Conservation (phyloP, 2,113 vertebrate species). For the Austrofundulus limnaeus region DNA sequence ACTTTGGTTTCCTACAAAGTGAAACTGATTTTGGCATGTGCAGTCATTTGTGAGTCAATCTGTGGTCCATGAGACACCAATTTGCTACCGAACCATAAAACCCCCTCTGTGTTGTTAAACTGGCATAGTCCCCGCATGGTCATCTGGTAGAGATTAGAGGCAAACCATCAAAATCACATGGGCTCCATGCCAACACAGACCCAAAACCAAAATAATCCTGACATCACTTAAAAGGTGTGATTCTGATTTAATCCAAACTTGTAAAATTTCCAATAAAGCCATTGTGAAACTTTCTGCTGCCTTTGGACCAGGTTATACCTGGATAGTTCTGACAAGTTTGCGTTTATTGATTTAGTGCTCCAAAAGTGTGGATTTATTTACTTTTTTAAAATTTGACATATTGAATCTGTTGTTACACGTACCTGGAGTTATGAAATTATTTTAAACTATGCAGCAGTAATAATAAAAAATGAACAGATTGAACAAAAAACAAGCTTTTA, state of each 20-base stretch:
- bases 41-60: slow-evolving; percentile 60
- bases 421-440: too few species aligned
- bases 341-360: slow-evolving; percentile 10
- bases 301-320: slow-evolving; percentile 3
- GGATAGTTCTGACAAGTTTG: slow-evolving; percentile 21
- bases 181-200: slow-evolving; percentile 30
- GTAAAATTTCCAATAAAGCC: slow-evolving; percentile 1
- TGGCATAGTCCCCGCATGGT: slow-evolving; percentile 39
- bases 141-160: slow-evolving; percentile 76
- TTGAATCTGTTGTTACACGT: too few species aligned
- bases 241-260: slow-evolving; percentile 19
- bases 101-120: slow-evolving; percentile 57
- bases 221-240: slow-evolving; percentile 16
- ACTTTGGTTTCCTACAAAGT: slow-evolving; percentile 14
- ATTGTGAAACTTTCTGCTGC: slow-evolving; percentile 5
- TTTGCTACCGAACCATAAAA: slow-evolving; percentile 74
- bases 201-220: slow-evolving; percentile 27
- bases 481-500: neutral
- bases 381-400: neutral
- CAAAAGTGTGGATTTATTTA: slow-evolving; percentile 41
- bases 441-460: too few species aligned
- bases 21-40: slow-evolving; percentile 51
- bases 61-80: slow-evolving; percentile 76
- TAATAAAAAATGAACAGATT: too few species aligned
- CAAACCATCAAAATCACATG: slow-evolving; percentile 57